These are phyloP conservation scores for Chloropsis cyanopogon DNA, from an alignment of 2,113 vertebrate genomes.

Conservation along the genomic window DNA sequence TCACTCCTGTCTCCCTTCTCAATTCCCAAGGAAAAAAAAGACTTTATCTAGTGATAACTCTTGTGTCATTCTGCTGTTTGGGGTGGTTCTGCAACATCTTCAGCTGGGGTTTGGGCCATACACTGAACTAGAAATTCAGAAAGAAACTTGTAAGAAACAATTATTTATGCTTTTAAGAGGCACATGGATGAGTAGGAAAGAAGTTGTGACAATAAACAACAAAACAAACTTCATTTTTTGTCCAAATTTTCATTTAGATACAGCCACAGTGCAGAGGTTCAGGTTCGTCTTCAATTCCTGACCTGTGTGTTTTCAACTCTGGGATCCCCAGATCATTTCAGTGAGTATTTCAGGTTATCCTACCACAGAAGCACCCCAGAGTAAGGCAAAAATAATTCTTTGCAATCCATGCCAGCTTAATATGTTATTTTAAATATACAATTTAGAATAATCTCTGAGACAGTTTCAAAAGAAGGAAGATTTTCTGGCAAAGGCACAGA, in stretches of 20 bases:
- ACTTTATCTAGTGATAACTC: accelerated
- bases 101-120: neutral
- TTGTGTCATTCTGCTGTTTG: neutral
- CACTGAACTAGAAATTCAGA: neutral
- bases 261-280: slow-evolving; percentile 96
- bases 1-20: accelerated
- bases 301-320: slow-evolving; percentile 98
- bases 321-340: slow-evolving; percentile 97
- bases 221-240: neutral
- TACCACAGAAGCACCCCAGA: neutral
- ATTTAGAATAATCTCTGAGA: neutral
- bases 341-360: slow-evolving; percentile 75
- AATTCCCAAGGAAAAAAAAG: neutral
- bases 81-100: neutral
- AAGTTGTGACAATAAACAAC: neutral
- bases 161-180: neutral
- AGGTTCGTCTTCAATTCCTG: slow-evolving; percentile 97
- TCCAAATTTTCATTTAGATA: slow-evolving; percentile 77
- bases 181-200: accelerated
- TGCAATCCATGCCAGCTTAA: neutral
- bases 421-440: neutral
- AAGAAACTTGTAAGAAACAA: neutral
- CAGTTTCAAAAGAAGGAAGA: neutral
- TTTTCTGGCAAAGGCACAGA: neutral
- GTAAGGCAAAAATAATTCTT: neutral